Evolutionary conservation across 2,888 invertebrate genomes (phyloP), one percentile per base, ranked within the genome.

Genomic region (Branchipolynoe longqiensis): DNA sequence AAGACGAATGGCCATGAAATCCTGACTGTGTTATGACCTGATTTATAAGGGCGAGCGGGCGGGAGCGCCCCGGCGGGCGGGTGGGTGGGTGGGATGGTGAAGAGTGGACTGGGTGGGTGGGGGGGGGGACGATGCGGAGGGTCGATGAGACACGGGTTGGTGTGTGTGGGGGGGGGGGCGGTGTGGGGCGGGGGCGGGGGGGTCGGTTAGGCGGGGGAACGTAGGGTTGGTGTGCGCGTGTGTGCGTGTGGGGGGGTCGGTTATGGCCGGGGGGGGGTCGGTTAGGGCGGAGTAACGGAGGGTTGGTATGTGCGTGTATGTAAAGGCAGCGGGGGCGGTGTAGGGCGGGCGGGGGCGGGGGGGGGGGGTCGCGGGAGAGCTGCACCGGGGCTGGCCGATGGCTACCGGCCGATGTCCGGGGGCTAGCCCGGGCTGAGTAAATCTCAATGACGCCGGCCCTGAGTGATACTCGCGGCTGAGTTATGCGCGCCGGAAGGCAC

Each of bases 21-120:
- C 36, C 69, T 38, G 69, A 69, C 69, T 69, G n/a, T 38, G 69
- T 69, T 69, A 69, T 69, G 69, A 69, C 69, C 69, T 69, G 33
- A 69, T 69, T 69, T 69, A 69, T 69, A 69, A 69, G n/a, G 69
- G 38, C 69, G 22, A 22, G 33, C 36, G 38, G 36, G 38, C 33
- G 69, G 22, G 14, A 3, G n/a, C n/a, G n/a, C n/a, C n/a, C n/a
- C n/a, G n/a, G n/a, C n/a, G 62, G 62, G 62, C 28, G 48, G 48
- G 48, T 8, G 48, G 48, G 3, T n/a, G n/a, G n/a, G n/a, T n/a
- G n/a, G n/a, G n/a, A n/a, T n/a, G n/a, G n/a, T n/a, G n/a, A n/a
- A n/a, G n/a, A n/a, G n/a, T n/a, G n/a, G n/a, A n/a, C n/a, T n/a
- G n/a, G n/a, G n/a, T n/a, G n/a, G n/a, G n/a, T n/a, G n/a, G n/a